Conservation (phyloP, 2,888 invertebrate species). For the Orgyia antiqua region DNA sequence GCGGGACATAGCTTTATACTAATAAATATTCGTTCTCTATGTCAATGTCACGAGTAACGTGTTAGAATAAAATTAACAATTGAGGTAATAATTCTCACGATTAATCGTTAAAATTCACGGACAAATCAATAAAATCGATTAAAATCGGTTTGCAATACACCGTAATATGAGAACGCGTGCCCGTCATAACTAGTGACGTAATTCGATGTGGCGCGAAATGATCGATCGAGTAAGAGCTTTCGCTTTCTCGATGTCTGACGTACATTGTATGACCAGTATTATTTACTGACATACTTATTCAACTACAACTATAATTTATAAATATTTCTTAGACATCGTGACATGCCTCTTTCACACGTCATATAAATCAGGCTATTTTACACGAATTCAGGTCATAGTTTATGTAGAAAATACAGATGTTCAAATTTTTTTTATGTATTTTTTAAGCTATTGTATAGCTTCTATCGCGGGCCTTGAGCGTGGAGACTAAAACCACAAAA, state of each 20-base stretch:
- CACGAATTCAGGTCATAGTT: too few species aligned
- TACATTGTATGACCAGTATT: background rate
- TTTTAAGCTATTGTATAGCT: too few species aligned
- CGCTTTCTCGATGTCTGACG: constrained; percentile 33
- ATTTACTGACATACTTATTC: background rate
- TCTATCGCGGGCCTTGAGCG: too few species aligned
- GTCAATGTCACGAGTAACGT: constrained; percentile 6
- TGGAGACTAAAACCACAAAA: too few species aligned
- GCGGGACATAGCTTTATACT: too few species aligned
- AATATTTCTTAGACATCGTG: too few species aligned
- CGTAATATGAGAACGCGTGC: constrained; percentile 26
- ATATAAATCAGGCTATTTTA: too few species aligned
- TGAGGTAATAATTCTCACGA: constrained; percentile 7
- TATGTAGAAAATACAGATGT: too few species aligned
- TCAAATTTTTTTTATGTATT: too few species aligned
- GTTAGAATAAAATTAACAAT: constrained; percentile 3
- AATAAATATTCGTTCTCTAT: too few species aligned
- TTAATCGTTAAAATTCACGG: constrained; percentile 9
- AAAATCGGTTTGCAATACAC: constrained; percentile 9
- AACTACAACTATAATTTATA: too few species aligned
- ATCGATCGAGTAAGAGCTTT: constrained; percentile 44
- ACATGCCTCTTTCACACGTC: too few species aligned
- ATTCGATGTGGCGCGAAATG: constrained; percentile 26
- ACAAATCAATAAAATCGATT: constrained; percentile 12
- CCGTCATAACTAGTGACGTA: constrained; percentile 29